Evolutionary conservation across 2,797 vertebrate genomes (phyloP).

Genomic region (Threskiornis aethiopicus): DNA sequence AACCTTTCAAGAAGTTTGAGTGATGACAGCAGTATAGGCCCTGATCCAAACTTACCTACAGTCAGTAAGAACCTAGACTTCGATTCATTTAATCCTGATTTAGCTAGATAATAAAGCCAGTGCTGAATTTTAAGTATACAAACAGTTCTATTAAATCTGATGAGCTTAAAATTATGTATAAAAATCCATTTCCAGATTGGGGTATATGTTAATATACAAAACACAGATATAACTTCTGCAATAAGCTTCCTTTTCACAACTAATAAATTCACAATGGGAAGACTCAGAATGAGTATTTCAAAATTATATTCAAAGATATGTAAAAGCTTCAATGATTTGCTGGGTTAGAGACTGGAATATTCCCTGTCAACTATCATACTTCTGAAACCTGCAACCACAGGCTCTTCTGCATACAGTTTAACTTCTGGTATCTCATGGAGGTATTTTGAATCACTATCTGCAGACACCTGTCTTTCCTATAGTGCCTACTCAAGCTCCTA

Average conservation of each 20-base stretch:
- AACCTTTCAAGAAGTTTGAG: background rate
- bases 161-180: slow-evolving; percentile 20
- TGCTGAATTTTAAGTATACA: slow-evolving; percentile 42
- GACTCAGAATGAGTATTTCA: background rate
- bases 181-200: slow-evolving; percentile 33
- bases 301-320: background rate
- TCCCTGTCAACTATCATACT: background rate
- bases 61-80: slow-evolving; percentile 14
- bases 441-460: background rate
- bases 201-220: slow-evolving; percentile 5
- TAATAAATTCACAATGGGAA: slow-evolving; percentile 3
- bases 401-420: background rate
- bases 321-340: background rate
- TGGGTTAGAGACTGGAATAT: background rate
- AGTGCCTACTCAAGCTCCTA: background rate
- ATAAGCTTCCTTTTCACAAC: background rate
- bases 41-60: slow-evolving; percentile 8
- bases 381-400: background rate
- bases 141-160: background rate
- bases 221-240: background rate
- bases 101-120: slow-evolving; percentile 16
- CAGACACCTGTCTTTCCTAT: background rate
- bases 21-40: background rate
- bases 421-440: background rate
- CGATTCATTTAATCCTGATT: slow-evolving; percentile 38